A percentile compares a stretch with the other conserved stretches of the same genome.
phyloP scores from a whole-genome alignment of 2,113 vertebrate species.

The Porphyrio hochstetteri region DNA sequence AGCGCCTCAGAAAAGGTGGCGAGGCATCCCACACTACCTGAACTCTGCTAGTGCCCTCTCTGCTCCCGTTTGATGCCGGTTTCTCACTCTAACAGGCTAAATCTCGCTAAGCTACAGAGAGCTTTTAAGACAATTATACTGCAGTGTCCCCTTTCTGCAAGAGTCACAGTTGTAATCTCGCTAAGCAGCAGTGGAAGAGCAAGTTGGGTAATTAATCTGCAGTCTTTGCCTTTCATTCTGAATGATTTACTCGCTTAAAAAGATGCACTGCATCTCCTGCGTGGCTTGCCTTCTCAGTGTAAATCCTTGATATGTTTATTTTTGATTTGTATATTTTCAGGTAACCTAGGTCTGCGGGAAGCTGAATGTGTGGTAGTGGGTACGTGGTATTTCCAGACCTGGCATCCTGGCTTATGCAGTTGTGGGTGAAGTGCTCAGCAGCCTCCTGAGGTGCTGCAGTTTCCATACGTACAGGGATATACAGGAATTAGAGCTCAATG shows the following conservation, averaged over 20 bases:
- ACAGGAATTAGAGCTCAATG: accelerated
- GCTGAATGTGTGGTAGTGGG: neutral
- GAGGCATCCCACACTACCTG: neutral
- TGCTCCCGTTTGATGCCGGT: constrained; percentile 25
- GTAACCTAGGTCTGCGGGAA: neutral
- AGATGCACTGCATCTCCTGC: neutral
- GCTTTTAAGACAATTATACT: constrained; percentile 68
- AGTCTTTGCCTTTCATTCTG: constrained; percentile 41
- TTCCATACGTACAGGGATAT: neutral
- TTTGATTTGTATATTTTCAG: neutral
- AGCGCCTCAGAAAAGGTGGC: neutral
- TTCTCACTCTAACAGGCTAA: constrained; percentile 42
- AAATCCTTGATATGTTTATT: neutral
- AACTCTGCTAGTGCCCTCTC: constrained; percentile 4
- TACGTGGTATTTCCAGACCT: neutral
- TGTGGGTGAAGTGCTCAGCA: neutral
- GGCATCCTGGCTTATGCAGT: neutral
- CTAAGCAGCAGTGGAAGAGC: constrained; percentile 24
- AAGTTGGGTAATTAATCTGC: constrained; percentile 49
- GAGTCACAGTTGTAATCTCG: constrained; percentile 2
- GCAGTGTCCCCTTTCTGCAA: constrained; percentile 49
- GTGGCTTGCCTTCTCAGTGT: neutral
- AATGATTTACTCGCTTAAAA: neutral
- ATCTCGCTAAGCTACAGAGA: constrained; percentile 56
- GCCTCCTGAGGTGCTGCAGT: neutral